These are phyloP conservation scores for Andrena cerasifolii DNA, from an alignment of 1,140 invertebrate species.

Conservation along the genomic window DNA sequence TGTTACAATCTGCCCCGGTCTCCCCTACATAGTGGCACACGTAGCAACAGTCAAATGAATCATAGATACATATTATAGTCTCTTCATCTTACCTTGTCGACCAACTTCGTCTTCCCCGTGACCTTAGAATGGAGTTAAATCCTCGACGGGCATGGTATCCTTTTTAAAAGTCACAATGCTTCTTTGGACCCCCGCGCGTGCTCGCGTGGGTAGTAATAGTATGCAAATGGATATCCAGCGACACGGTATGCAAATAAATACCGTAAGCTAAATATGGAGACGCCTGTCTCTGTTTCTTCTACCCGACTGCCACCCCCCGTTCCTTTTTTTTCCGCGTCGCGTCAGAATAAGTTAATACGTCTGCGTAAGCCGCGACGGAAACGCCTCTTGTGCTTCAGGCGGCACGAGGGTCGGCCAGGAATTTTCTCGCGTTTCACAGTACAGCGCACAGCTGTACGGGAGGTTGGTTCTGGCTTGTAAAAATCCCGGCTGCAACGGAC, in stretches of 20 bases:
- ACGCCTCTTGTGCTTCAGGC: slow-evolving; percentile 42
- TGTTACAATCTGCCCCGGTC: too few species aligned
- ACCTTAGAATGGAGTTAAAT: too few species aligned
- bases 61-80: too few species aligned
- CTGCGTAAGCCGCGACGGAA: slow-evolving; percentile 47
- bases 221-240: slow-evolving; percentile 35
- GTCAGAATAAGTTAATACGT: slow-evolving; percentile 68
- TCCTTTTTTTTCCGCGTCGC: slow-evolving; percentile 46
- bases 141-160: not conserved
- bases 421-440: slow-evolving; percentile 62
- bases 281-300: slow-evolving; percentile 6
- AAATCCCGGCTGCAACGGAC: slow-evolving; percentile 61
- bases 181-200: not conserved
- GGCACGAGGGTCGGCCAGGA: slow-evolving; percentile 15
- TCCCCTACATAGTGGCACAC: too few species aligned
- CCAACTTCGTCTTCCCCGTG: too few species aligned
- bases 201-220: slow-evolving; percentile 7
- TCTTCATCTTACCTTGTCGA: too few species aligned
- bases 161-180: not conserved
- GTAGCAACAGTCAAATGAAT: too few species aligned
- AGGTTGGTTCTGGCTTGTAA: slow-evolving; percentile 56
- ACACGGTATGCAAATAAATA: slow-evolving; percentile 45
- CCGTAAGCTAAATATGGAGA: slow-evolving; percentile 27
- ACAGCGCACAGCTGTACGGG: slow-evolving; percentile 46
- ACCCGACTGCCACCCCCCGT: not conserved